These are phyloP conservation scores for Panonychus citri DNA, from an alignment of 1,140 invertebrate species.

Conservation along the genomic window DNA sequence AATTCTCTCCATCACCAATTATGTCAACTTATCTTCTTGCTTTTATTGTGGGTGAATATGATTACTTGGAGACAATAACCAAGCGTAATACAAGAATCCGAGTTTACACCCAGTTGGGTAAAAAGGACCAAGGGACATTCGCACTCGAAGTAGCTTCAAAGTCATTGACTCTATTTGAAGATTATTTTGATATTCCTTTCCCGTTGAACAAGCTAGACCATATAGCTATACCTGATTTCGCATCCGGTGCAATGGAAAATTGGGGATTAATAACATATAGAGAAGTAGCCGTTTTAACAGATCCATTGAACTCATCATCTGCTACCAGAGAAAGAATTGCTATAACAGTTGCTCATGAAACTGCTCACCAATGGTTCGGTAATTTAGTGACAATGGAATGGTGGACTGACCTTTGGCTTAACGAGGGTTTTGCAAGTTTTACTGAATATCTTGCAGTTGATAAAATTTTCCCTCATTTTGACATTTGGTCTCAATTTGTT, in stretches of 20 bases:
- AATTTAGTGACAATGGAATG: slow-evolving; percentile 49
- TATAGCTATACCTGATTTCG: slow-evolving; percentile 69
- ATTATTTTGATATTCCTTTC: slow-evolving; percentile 44
- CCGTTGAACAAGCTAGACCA: slow-evolving; percentile 86
- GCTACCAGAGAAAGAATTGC: slow-evolving; percentile 49
- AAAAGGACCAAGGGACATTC: slow-evolving; percentile 73
- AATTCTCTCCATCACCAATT: slow-evolving; percentile 62
- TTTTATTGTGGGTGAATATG: slow-evolving; percentile 75
- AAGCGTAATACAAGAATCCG: slow-evolving; percentile 50
- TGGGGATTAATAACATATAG: slow-evolving; percentile 64
- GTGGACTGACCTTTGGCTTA: slow-evolving; percentile 80
- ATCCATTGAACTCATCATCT: slow-evolving; percentile 33
- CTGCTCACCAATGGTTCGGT: slow-evolving; percentile 54
- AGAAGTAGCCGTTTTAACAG: slow-evolving; percentile 55
- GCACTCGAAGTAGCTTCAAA: slow-evolving; percentile 39
- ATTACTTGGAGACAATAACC: slow-evolving; percentile 60
- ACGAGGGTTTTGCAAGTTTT: slow-evolving; percentile 58
- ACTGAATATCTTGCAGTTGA: slow-evolving; percentile 53
- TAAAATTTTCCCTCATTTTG: slow-evolving; percentile 48
- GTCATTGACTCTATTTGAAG: slow-evolving; percentile 11
- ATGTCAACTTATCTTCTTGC: slow-evolving; percentile 93
- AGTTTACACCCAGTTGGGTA: slow-evolving; percentile 75
- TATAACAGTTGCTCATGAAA: slow-evolving; percentile 50
- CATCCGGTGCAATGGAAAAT: slow-evolving; percentile 56
- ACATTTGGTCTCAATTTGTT: slow-evolving; percentile 28